phyloP scores from a whole-genome alignment of 2,888 invertebrate genomes.

The Machimus atricapillus region DNA sequence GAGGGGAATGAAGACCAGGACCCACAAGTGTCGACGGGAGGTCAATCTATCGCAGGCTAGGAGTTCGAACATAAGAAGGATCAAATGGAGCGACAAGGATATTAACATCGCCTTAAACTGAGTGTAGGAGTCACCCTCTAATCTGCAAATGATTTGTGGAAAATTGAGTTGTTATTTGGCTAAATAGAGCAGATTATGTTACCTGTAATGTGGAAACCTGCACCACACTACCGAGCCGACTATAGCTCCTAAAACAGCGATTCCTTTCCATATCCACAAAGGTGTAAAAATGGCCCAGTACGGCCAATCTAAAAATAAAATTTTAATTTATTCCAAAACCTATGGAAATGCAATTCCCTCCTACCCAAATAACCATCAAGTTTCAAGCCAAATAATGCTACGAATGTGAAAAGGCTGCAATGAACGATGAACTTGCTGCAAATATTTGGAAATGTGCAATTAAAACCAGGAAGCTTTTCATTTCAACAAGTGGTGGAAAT shows the following conservation, averaged over 20 bases:
- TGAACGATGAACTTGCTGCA: slow-evolving; percentile 96
- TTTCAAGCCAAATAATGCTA: slow-evolving; percentile 86
- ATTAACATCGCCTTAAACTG: slow-evolving; percentile 99
- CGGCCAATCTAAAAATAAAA: slow-evolving; percentile 74
- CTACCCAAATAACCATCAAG: slow-evolving; percentile 79
- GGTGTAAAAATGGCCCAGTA: slow-evolving; percentile 97
- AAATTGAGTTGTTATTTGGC: not conserved
- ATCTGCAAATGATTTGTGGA: slow-evolving; percentile 64
- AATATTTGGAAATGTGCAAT: slow-evolving; percentile 44
- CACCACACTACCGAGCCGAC: slow-evolving; percentile 96
- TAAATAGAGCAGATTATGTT: slow-evolving; percentile 45
- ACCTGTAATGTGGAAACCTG: slow-evolving; percentile 94
- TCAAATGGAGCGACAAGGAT: slow-evolving; percentile 90
- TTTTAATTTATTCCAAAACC: not conserved
- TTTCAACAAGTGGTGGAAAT: slow-evolving; percentile 40
- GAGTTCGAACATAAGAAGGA: slow-evolving; percentile 94
- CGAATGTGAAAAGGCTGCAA: slow-evolving; percentile 89
- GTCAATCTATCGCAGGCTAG: slow-evolving; percentile 95
- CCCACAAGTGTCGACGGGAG: slow-evolving; percentile 85
- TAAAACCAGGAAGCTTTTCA: not conserved
- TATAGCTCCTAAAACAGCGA: slow-evolving; percentile 83
- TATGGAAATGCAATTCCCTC: not conserved
- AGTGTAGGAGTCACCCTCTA: slow-evolving; percentile 94
- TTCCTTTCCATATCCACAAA: slow-evolving; percentile 95
- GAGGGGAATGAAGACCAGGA: slow-evolving; percentile 91